phyloP scores from a whole-genome alignment of 1,140 invertebrate species.

The Achatina immaculata region DNA sequence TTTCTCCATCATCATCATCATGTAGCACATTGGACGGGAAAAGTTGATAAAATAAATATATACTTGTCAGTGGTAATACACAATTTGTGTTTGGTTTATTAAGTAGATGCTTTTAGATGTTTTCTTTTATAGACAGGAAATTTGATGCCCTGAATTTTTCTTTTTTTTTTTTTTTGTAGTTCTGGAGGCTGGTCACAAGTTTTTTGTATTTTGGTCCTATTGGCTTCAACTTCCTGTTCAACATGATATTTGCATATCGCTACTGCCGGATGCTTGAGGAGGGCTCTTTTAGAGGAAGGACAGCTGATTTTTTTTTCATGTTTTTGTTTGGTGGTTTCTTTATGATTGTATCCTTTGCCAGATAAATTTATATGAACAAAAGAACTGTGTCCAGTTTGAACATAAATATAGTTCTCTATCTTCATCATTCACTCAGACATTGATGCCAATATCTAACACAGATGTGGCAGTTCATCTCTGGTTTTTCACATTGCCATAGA shows the following conservation, averaged over 20 bases:
- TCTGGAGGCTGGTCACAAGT: constrained; percentile 96
- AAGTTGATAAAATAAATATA: too few species aligned
- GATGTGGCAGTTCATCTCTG: too few species aligned
- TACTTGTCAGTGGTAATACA: too few species aligned
- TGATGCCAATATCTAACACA: too few species aligned
- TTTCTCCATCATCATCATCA: too few species aligned
- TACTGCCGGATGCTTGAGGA: constrained; percentile 99
- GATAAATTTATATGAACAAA: background rate
- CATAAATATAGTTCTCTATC: background rate
- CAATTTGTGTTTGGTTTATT: too few species aligned
- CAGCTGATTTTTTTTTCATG: constrained; percentile 99
- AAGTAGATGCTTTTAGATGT: too few species aligned
- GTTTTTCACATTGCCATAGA: too few species aligned
- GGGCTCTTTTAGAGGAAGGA: constrained; percentile 94
- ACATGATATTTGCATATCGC: constrained; percentile 98
- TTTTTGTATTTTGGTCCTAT: constrained; percentile 98
- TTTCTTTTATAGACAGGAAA: too few species aligned
- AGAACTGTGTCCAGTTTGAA: background rate
- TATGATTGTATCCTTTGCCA: constrained; percentile 74
- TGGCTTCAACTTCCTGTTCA: constrained; percentile 99
- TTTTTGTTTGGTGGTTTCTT: constrained; percentile 92
- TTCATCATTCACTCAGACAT: too few species aligned
- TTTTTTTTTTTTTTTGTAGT: constrained; percentile 71
- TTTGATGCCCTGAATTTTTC: too few species aligned
- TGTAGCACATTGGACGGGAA: too few species aligned